Conservation (phyloP, 1,140 invertebrate species). For the Drosophila ironensis region DNA sequence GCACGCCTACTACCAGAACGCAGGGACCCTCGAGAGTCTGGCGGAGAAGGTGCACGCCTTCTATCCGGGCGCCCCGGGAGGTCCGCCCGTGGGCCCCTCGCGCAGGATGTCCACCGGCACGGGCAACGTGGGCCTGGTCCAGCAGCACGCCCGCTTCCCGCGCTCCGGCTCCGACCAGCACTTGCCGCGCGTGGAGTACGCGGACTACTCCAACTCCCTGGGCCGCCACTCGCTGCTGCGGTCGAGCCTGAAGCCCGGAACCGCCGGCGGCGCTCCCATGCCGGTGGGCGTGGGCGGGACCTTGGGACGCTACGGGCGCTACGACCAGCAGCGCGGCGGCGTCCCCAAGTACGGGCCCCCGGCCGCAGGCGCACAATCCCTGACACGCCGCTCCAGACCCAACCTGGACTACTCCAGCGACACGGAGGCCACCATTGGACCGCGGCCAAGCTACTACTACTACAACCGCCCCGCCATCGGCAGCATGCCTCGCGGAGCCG, state of each 20-base stretch:
- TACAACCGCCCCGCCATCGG: conserved; percentile 84
- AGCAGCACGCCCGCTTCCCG: conserved; percentile 84
- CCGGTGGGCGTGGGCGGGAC: conserved; percentile 75
- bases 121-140: conserved; percentile 70
- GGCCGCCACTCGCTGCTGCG: conserved; percentile 88
- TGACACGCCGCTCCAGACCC: conserved; percentile 87
- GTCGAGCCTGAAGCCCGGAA: conserved; percentile 88
- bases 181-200: conserved; percentile 90
- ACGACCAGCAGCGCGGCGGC: conserved; percentile 68
- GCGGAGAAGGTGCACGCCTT: conserved; percentile 95
- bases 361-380: conserved; percentile 82
- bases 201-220: conserved; percentile 86
- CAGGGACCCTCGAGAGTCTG: conserved; percentile 90
- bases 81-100: conserved; percentile 81
- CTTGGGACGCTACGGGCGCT: conserved; percentile 79
- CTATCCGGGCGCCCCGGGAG: conserved; percentile 84
- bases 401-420: conserved; percentile 95
- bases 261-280: conserved; percentile 57
- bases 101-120: conserved; percentile 85
- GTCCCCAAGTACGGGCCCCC: conserved; percentile 73
- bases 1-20: conserved; percentile 92
- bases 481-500: conserved; percentile 82
- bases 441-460: conserved; percentile 90
- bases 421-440: conserved; percentile 93
- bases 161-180: conserved; percentile 93